Conservation (phyloP, 2,888 invertebrate genomes). For the Ptychoptera albimana region DNA sequence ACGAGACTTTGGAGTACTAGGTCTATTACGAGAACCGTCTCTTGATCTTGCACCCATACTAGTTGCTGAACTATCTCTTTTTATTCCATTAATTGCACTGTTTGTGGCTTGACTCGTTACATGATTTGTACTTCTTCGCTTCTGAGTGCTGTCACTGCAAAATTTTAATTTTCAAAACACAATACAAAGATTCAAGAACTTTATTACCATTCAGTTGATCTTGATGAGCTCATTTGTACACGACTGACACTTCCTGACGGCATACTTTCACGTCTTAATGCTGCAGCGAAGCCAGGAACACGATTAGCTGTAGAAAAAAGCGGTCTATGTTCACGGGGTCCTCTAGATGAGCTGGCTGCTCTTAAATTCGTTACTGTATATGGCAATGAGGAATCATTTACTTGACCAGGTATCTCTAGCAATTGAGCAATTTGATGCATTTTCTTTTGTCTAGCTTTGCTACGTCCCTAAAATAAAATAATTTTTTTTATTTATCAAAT, state of each 20-base stretch:
- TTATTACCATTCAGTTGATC: conserved; percentile 24
- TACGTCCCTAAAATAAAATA: conserved; percentile 47
- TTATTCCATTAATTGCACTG: background rate
- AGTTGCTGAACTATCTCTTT: background rate
- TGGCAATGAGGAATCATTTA: conserved; percentile 20
- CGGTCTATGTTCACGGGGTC: conserved; percentile 33
- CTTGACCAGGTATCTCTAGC: conserved; percentile 55
- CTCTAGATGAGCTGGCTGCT: conserved; percentile 20
- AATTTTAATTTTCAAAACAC: background rate
- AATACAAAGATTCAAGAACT: background rate
- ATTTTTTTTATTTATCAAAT: background rate
- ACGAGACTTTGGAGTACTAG: conserved; percentile 37
- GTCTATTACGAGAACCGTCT: conserved; percentile 23
- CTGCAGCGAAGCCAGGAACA: conserved; percentile 42
- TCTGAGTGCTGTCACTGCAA: background rate
- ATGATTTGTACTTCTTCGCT: background rate
- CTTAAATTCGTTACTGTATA: conserved; percentile 21
- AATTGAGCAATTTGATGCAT: conserved; percentile 90
- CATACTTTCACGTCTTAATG: conserved; percentile 33
- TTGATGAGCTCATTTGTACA: conserved; percentile 26
- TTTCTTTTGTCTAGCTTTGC: conserved; percentile 90
- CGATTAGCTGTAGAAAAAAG: conserved; percentile 33
- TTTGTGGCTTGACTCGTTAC: background rate
- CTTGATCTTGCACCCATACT: conserved; percentile 12
- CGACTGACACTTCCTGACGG: conserved; percentile 23